Base-by-base conservation (phyloP, 2,888 invertebrate genomes). In the Volucella inanis region DNA sequence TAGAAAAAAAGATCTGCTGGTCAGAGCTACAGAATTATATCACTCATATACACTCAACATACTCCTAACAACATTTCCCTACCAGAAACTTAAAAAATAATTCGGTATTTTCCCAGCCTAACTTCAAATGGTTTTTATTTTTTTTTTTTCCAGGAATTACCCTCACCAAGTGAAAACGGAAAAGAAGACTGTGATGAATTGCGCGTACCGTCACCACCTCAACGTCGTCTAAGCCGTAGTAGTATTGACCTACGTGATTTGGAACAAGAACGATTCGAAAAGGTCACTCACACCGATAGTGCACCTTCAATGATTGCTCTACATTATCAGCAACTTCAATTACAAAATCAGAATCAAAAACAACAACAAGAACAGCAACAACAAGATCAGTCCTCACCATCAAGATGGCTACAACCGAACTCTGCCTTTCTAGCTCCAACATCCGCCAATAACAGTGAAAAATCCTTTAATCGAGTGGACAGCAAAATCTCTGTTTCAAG, bases 161-260 rank as follows among this genome's bases (percentile, higher is more conserved):
- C 90, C 64, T 90, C 90, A 64, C 90, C 89, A 71, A 90, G 89
- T 41, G 91, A 91, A 77, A 92, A 91, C 47, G 91, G 90, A 81
- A 91, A 89, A 87, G 92, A 91, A 67, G 92, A 92, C 88, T 92
- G 90, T 87, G 92, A 92, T 89, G 92, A 92, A 88, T 88, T 92
- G 65, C 90, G 91, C 0, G 91, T 92, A 50, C 92, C 92, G 12
- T 92, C 92, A 68, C 92, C 92, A 45, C 92, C 92, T 22, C 92
- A 92, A 18, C 89, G 92, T 4, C 90, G 92, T 31, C 90, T 92
- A 0, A 92, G 92, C 84, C 91, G 92, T 74, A 92, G 92, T 88
- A 92, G 92, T 89, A 92, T 92, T 79, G 92, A 92, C 88, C 88
- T 92, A 71, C 90, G 92, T 65, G 92, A 92, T 88, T 88, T 92